These are phyloP conservation scores for Platorchestia sp. DNA, from an alignment of 1,140 invertebrate genomes.

Conservation along the genomic window DNA sequence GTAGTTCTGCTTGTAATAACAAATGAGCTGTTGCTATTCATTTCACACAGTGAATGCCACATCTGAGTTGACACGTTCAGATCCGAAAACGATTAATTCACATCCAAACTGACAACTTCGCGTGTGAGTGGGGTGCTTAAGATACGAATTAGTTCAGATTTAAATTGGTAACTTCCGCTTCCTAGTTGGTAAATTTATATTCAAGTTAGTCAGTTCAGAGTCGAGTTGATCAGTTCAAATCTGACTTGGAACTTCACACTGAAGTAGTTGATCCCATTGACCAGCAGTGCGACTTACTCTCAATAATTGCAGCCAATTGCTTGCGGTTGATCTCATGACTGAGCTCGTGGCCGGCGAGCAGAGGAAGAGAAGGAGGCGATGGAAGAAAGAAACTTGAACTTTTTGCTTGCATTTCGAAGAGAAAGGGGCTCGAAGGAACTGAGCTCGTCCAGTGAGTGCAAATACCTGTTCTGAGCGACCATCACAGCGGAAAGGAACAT, in stretches of 20 bases:
- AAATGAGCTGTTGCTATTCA: too few species aligned
- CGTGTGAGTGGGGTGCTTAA: neutral
- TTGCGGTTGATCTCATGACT: neutral
- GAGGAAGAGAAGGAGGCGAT: neutral
- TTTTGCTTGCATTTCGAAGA: slow-evolving; percentile 8
- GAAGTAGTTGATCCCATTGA: too few species aligned
- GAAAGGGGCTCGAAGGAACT: neutral
- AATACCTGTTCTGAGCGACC: neutral
- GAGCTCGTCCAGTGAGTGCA: neutral
- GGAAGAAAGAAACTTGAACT: neutral
- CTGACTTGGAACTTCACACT: too few species aligned
- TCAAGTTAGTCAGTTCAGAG: too few species aligned
- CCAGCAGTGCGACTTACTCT: too few species aligned
- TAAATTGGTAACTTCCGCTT: neutral
- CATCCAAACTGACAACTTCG: too few species aligned
- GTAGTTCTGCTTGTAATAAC: neutral
- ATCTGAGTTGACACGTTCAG: neutral
- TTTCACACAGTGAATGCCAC: too few species aligned
- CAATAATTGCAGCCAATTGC: neutral
- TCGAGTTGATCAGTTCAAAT: neutral
- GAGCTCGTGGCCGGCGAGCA: neutral
- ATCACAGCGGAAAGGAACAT: neutral
- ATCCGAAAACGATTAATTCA: neutral
- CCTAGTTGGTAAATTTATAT: neutral
- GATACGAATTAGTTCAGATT: neutral